Evolutionary conservation across 2,797 vertebrate species (phyloP).

Genomic region (Dendrocincla fuliginosa): DNA sequence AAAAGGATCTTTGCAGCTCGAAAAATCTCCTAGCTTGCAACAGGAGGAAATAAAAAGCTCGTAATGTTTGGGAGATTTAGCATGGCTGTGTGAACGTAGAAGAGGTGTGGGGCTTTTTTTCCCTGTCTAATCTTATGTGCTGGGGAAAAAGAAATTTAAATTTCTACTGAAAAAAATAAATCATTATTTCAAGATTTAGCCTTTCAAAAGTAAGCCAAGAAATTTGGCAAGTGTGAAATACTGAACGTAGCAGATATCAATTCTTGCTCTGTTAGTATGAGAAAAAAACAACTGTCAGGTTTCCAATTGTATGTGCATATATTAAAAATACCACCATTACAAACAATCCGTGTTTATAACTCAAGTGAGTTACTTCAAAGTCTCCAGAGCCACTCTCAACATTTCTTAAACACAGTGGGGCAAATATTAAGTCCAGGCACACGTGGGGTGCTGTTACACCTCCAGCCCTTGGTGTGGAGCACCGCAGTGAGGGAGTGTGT

Average conservation of each 20-base stretch:
- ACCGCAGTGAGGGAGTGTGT: not conserved
- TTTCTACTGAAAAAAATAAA: not conserved
- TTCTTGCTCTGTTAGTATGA: not conserved
- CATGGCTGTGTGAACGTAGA: not conserved
- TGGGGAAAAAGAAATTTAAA: not conserved
- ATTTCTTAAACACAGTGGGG: accelerated
- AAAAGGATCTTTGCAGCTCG: not conserved
- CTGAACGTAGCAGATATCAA: not conserved
- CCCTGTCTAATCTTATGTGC: not conserved
- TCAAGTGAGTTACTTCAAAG: not conserved
- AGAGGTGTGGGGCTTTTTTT: not conserved
- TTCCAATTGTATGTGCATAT: not conserved
- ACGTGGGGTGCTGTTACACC: not conserved
- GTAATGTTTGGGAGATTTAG: not conserved
- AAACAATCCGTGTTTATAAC: not conserved
- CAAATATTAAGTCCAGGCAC: not conserved
- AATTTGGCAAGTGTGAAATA: not conserved
- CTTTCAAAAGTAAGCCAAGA: not conserved
- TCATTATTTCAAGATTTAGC: not conserved
- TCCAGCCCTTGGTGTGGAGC: not conserved
- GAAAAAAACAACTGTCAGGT: not conserved
- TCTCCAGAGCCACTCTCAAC: not conserved
- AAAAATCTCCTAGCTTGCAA: not conserved
- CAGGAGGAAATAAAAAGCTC: not conserved
- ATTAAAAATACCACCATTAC: not conserved